These are phyloP conservation scores for Philonicus albiceps DNA, from an alignment of 2,888 invertebrate species.

Conservation along the genomic window DNA sequence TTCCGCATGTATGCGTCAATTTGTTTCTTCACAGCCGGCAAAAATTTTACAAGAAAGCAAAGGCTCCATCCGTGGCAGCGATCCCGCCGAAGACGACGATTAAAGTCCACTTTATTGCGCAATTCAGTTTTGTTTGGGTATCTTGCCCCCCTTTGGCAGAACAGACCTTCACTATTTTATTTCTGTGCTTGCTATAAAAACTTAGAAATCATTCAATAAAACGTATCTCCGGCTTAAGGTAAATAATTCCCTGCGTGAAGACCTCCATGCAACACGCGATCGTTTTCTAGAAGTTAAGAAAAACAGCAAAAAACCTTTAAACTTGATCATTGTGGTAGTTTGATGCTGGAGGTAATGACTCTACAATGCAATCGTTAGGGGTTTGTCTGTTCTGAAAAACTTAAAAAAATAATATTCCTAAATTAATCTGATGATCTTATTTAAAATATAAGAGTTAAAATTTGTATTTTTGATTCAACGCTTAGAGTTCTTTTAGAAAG, in stretches of 20 bases:
- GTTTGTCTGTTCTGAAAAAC: background rate
- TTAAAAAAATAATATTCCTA: background rate
- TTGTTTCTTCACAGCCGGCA: conserved; percentile 6
- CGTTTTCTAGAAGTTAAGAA: conserved; percentile 12
- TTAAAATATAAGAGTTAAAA: background rate
- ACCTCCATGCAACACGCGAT: conserved; percentile 26
- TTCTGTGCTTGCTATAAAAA: background rate
- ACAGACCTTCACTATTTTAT: background rate
- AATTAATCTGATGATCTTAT: background rate
- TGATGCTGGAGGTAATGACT: background rate
- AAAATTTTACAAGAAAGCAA: background rate
- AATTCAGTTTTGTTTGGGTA: background rate
- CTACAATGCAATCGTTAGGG: background rate
- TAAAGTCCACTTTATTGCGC: background rate
- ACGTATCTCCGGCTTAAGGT: conserved; percentile 8
- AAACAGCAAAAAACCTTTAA: background rate
- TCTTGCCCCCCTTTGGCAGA: background rate
- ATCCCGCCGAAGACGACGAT: background rate
- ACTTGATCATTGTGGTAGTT: background rate
- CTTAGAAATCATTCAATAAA: conserved; percentile 18
- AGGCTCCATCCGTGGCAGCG: background rate
- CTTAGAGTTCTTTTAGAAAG: background rate
- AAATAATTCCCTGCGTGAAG: conserved; percentile 12
- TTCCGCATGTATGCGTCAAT: conserved; percentile 7
- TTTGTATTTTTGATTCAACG: background rate